phyloP scores from a whole-genome alignment of 2,888 invertebrate species.

The Pollenia amentaria region DNA sequence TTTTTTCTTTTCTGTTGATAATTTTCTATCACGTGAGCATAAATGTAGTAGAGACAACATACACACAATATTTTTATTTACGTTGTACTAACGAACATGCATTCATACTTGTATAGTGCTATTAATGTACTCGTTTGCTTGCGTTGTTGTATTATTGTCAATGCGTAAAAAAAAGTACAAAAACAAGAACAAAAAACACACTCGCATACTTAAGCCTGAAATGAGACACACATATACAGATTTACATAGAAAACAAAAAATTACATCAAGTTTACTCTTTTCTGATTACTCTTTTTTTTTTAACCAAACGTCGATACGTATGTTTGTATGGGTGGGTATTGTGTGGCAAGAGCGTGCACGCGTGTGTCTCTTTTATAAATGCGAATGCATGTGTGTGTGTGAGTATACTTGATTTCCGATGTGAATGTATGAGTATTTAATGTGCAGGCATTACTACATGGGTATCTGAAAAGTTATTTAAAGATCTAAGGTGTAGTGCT shows the following conservation, averaged over 20 bases:
- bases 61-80: neutral
- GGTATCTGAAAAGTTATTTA: neutral
- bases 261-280: slow-evolving; percentile 55
- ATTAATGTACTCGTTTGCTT: neutral
- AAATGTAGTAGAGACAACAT: slow-evolving; percentile 44
- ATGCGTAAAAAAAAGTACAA: slow-evolving; percentile 48
- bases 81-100: neutral
- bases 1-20: slow-evolving; percentile 35
- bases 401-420: neutral
- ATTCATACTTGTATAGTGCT: slow-evolving; percentile 15
- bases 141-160: slow-evolving; percentile 40
- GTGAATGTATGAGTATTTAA: neutral
- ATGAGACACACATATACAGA: slow-evolving; percentile 16
- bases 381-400: neutral
- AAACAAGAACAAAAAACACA: neutral
- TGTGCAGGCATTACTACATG: slow-evolving; percentile 22
- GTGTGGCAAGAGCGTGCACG: neutral
- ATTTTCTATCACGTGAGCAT: slow-evolving; percentile 72
- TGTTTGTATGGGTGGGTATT: neutral
- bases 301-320: neutral
- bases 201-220: slow-evolving; percentile 5
- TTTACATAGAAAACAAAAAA: slow-evolving; percentile 22
- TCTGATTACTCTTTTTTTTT: slow-evolving; percentile 45
- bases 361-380: neutral
- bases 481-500: neutral